These are phyloP conservation scores for Microcebus ravelobensis DNA, from an alignment of 2,113 vertebrate species.

Conservation along the genomic window DNA sequence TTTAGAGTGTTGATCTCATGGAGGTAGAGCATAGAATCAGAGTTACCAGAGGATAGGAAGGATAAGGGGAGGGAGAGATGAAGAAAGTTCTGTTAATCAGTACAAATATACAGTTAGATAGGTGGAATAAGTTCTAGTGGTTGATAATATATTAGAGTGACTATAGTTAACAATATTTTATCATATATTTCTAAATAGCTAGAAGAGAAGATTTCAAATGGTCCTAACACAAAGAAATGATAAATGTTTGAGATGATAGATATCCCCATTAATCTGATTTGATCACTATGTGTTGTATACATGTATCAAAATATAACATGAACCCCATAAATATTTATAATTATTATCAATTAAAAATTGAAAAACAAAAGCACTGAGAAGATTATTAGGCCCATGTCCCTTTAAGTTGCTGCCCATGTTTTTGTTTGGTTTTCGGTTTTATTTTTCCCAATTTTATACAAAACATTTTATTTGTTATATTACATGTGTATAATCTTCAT, in stretches of 20 bases:
- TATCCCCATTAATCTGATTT: neutral
- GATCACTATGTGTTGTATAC: neutral
- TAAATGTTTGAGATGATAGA: neutral
- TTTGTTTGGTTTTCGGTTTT: neutral
- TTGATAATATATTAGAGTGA: neutral
- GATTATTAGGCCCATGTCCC: neutral
- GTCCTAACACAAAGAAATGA: neutral
- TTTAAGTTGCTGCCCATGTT: neutral
- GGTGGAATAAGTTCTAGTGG: neutral
- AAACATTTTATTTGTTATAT: constrained; percentile 53
- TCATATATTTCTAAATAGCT: neutral
- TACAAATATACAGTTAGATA: neutral
- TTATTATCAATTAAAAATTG: neutral
- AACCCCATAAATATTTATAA: neutral
- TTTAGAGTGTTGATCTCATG: neutral
- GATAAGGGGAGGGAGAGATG: neutral
- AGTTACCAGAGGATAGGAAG: neutral
- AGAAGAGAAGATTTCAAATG: neutral
- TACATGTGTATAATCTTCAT: neutral
- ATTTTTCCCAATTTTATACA: neutral
- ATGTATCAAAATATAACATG: neutral
- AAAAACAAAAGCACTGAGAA: neutral
- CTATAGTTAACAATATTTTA: neutral
- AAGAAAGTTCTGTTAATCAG: neutral
- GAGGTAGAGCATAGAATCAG: neutral